Evolutionary conservation across 2,797 vertebrate species (phyloP).

Genomic region (Myripristis murdjan): DNA sequence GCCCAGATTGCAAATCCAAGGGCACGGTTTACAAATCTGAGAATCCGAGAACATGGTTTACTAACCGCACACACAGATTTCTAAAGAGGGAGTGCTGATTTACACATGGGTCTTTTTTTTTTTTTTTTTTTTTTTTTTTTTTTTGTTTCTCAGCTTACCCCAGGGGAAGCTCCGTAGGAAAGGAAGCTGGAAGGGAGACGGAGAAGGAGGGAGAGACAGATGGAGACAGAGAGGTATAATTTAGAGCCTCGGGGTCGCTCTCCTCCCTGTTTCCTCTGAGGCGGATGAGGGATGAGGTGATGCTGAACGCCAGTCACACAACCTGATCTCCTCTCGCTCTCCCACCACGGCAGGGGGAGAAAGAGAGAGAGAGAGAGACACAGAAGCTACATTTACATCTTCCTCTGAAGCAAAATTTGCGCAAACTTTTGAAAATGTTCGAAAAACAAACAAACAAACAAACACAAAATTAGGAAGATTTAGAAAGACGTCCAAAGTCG

Average conservation of each 20-base stretch:
- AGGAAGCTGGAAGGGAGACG: conserved; percentile 48
- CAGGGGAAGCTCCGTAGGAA: too few relatives aligned
- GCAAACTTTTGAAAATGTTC: conserved; percentile 8
- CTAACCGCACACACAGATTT: too few relatives aligned
- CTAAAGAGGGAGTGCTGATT: too few relatives aligned
- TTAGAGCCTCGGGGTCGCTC: conserved; percentile 51
- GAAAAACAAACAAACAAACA: too few relatives aligned
- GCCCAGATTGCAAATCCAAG: too few relatives aligned
- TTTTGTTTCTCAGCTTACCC: too few relatives aligned
- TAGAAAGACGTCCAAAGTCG: too few relatives aligned
- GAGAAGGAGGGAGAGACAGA: conserved; percentile 17
- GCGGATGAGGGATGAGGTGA: conserved; percentile 72
- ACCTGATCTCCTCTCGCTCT: conserved; percentile 40
- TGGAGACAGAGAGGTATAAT: conserved; percentile 58
- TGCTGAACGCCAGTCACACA: conserved; percentile 57
- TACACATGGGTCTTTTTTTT: too few relatives aligned
- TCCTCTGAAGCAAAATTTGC: conserved; percentile 22
- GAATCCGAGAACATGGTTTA: too few relatives aligned
- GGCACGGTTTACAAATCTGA: too few relatives aligned
- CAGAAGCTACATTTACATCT: conserved; percentile 5
- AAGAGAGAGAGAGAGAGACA: conserved; percentile 6
- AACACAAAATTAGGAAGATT: too few relatives aligned
- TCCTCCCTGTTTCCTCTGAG: conserved; percentile 58
- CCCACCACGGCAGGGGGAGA: neutral
- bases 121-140: too few relatives aligned